These are phyloP conservation scores for Acyrthosiphon pisum DNA, from an alignment of 1,140 invertebrate genomes.

Conservation along the genomic window DNA sequence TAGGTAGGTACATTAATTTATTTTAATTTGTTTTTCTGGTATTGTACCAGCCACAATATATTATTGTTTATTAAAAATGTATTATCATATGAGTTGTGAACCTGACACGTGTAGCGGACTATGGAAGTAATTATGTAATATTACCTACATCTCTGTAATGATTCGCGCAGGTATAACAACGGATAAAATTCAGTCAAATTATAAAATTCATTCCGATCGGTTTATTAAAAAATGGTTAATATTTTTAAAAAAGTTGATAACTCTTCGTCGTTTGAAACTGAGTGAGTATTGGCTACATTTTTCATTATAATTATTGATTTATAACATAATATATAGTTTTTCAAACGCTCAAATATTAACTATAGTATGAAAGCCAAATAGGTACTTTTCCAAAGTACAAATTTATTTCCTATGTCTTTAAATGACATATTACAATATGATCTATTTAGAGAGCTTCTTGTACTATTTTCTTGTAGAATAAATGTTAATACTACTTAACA, in stretches of 20 bases:
- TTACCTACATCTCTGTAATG: not conserved
- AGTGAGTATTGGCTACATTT: not conserved
- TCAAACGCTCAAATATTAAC: not conserved
- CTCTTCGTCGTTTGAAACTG: not conserved
- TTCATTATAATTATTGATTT: not conserved
- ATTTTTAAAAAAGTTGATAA: slow-evolving; percentile 33
- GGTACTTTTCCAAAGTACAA: not conserved
- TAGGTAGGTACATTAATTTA: not conserved
- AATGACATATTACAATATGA: too few relatives aligned
- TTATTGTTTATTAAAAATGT: not conserved
- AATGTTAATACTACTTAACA: too few relatives aligned
- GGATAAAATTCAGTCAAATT: slow-evolving; percentile 1
- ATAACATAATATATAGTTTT: not conserved
- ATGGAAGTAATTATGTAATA: slow-evolving; percentile 8
- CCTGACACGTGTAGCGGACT: not conserved
- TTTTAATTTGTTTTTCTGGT: not conserved
- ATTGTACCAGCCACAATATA: not conserved
- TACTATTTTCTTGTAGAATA: too few relatives aligned
- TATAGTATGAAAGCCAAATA: too few relatives aligned
- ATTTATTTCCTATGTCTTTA: too few relatives aligned
- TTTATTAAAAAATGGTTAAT: slow-evolving; percentile 30
- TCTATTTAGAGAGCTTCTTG: too few relatives aligned
- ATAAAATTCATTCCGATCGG: not conserved
- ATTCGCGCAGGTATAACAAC: not conserved
- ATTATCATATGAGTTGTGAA: not conserved